These are phyloP conservation scores for Tigriopus japonicus DNA, from an alignment of 1,140 invertebrate species.

Conservation along the genomic window DNA sequence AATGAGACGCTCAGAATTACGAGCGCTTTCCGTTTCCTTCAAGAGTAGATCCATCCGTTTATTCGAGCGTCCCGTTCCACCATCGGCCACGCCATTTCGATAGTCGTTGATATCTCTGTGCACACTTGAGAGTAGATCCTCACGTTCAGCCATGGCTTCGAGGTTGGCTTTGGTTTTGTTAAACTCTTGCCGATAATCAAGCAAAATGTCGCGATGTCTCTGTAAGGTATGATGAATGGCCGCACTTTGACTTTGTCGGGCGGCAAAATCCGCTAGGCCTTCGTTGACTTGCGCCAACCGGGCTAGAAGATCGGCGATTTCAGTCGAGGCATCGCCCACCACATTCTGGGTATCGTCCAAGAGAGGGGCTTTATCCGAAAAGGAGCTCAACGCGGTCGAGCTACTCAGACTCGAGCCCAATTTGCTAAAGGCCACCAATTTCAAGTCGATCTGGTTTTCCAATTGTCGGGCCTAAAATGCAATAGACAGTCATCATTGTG, in stretches of 20 bases:
- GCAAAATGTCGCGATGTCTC: constrained; percentile 75
- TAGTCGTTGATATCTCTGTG: background rate
- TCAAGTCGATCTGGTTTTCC: constrained; percentile 92
- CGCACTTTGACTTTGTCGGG: constrained; percentile 32
- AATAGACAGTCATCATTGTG: too few relatives aligned
- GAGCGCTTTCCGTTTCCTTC: background rate
- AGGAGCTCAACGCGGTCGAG: constrained; percentile 3
- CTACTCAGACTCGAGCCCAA: constrained; percentile 41
- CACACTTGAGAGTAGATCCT: background rate
- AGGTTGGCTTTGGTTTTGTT: constrained; percentile 9
- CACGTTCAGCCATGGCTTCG: background rate
- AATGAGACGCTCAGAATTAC: constrained; percentile 70
- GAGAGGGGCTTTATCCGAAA: background rate
- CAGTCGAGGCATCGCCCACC: background rate
- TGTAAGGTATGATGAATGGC: constrained; percentile 79
- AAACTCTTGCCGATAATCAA: constrained; percentile 17
- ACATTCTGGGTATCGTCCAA: background rate
- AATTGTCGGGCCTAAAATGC: constrained; percentile 53
- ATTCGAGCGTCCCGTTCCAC: background rate
- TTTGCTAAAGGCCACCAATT: constrained; percentile 87
- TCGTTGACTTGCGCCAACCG: constrained; percentile 39
- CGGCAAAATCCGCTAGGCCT: constrained; percentile 54
- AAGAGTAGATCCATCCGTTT: constrained; percentile 14
- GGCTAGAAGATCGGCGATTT: background rate
- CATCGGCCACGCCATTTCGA: background rate